Percentiles rank a stretch among this genome's conserved stretches.
Conservation (phyloP, 2,888 invertebrate genomes). For the Ptychoptera contaminata region DNA sequence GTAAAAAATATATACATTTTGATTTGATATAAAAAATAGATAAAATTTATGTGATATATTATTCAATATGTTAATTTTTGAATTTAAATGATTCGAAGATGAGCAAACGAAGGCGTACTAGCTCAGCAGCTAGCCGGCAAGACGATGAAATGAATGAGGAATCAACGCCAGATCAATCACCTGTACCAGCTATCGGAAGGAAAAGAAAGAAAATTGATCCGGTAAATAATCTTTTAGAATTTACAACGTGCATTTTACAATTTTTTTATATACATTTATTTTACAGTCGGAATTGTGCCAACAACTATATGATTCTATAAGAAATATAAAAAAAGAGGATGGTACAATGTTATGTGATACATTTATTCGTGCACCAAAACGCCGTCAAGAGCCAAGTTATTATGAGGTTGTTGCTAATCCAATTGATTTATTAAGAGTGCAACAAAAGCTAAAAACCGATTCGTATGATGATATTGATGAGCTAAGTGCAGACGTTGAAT, state of each 20-base stretch:
- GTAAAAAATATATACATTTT: too few relatives aligned
- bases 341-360: conserved; percentile 81
- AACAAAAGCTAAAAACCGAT: conserved; percentile 93
- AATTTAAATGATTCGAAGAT: conserved; percentile 25
- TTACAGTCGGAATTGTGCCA: conserved; percentile 67
- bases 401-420: conserved; percentile 88
- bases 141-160: conserved; percentile 62
- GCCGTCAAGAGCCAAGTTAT: conserved; percentile 80
- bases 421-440: conserved; percentile 83
- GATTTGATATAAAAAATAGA: too few relatives aligned
- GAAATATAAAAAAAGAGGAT: conserved; percentile 84
- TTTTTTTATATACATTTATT: too few relatives aligned
- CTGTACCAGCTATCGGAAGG: conserved; percentile 28
- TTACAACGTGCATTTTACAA: conserved; percentile 7
- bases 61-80: too few relatives aligned
- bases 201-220: conserved; percentile 62
- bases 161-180: conserved; percentile 31
- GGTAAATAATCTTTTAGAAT: conserved; percentile 28
- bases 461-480: conserved; percentile 92
- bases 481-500: conserved; percentile 74
- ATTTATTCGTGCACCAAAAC: conserved; percentile 87
- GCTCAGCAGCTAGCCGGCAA: conserved; percentile 62
- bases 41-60: too few relatives aligned
- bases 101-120: conserved; percentile 69
- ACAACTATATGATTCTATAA: conserved; percentile 80